Evolutionary conservation across 2,113 vertebrate genomes (phyloP), one percentile per base, ranked within the genome.

Genomic region (Origma solitaria): DNA sequence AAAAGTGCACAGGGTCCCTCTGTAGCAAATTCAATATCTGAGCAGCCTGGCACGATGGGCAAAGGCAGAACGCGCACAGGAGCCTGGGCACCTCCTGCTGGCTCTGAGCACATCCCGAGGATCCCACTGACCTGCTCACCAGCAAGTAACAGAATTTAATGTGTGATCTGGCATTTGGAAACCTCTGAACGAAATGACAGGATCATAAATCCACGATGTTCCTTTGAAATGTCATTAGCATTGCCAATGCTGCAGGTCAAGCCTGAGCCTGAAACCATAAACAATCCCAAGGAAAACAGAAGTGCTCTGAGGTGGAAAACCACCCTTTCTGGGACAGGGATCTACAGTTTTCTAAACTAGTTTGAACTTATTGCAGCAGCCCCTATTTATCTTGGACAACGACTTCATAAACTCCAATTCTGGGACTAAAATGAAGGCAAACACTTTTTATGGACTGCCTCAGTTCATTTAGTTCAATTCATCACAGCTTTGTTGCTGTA

Each of bases 321-420:
- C 1, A 6, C 18, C 65, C 24, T n/a, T 47, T 56, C 53, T 53
- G 77, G 88, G 88, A 40, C 1, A 16, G 69, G 81, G 61, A 89
- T 12, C 77, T 49, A 42, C 21, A 61, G 49, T 42, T 85, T 35
- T 14, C 89, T 72, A 69, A 96, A 94, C 86, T 51, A 35, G 40
- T 22, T 24, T 65, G 91, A 94, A 88, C 89, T 89, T 50, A 87
- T 5, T 20, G 66, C 89, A 45, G 84, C 86, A 76, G 66, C 78
- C 91, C 70, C 89, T 95, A 35, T 95, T 87, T 94, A 69, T 87
- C 91, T 89, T 50, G 72, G 91, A 91, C 89, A 61, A 94, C 33
- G 77, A 87, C 89, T 94, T 85, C 86, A 87, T 77, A 90, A 95
- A 87, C 91, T 58, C 89, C 62, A 45, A 66, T 80, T 85, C 50